Percentiles rank a stretch among this genome's conserved stretches.
phyloP scores from a whole-genome alignment of 1,140 invertebrate genomes.

The Caenorhabditis latens region DNA sequence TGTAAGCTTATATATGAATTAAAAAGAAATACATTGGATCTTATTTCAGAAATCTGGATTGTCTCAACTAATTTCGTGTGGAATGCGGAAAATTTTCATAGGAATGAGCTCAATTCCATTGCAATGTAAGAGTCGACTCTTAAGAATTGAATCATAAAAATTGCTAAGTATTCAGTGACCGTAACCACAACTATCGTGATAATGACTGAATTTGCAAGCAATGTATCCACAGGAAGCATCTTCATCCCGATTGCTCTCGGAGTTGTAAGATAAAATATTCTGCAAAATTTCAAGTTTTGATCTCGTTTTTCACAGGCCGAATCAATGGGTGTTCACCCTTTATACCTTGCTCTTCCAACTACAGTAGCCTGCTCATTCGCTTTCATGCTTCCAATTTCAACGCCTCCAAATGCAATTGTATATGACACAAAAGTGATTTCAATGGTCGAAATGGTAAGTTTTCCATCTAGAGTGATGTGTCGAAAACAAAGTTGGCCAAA shows the following conservation, averaged over 20 bases:
- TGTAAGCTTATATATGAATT: not conserved
- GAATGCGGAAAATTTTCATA: constrained; percentile 24
- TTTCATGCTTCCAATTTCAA: constrained; percentile 81
- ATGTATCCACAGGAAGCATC: constrained; percentile 63
- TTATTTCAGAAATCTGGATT: constrained; percentile 61
- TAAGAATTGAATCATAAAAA: too few relatives aligned
- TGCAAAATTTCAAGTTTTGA: constrained; percentile 26
- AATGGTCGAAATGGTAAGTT: constrained; percentile 78
- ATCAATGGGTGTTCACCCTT: constrained; percentile 82
- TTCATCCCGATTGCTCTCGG: constrained; percentile 63
- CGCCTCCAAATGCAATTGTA: constrained; percentile 79
- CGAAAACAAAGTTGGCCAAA: too few relatives aligned
- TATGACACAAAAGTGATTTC: constrained; percentile 80
- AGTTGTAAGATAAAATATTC: constrained; percentile 23
- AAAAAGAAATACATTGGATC: not conserved
- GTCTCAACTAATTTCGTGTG: constrained; percentile 4
- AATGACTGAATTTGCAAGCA: constrained; percentile 63
- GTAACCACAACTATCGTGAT: constrained; percentile 58
- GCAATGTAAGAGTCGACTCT: not conserved
- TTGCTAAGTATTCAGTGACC: not conserved
- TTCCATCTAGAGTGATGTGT: too few relatives aligned
- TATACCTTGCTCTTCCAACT: constrained; percentile 89
- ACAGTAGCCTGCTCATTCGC: constrained; percentile 85
- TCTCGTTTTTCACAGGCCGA: constrained; percentile 77
- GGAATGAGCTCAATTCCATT: constrained; percentile 36